Evolutionary conservation across 1,140 invertebrate genomes (phyloP).

Genomic region (Ceratitis capitata): DNA sequence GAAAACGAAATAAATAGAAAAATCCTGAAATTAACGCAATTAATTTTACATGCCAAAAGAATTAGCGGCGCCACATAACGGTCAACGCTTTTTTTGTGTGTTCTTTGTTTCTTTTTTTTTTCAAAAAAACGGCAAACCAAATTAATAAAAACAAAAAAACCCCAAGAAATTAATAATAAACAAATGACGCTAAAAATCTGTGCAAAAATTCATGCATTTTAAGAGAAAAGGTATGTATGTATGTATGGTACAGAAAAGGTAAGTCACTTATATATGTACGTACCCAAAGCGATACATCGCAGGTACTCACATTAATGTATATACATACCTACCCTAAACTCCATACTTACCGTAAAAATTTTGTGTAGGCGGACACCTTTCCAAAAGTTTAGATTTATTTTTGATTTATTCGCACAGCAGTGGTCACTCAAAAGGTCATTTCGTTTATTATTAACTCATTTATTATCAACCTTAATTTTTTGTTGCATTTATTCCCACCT

Average conservation of each 20-base stretch:
- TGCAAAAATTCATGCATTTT: neutral
- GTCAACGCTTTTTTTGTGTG: too few relatives aligned
- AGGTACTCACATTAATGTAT: neutral
- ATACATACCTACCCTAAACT: neutral
- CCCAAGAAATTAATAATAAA: slow-evolving; percentile 62
- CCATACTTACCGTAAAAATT: neutral
- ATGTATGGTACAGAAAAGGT: neutral
- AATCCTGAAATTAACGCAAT: slow-evolving; percentile 57
- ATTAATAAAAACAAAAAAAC: neutral
- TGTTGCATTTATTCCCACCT: neutral
- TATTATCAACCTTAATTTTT: slow-evolving; percentile 49
- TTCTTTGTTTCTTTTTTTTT: too few relatives aligned
- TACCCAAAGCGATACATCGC: too few relatives aligned
- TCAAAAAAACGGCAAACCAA: slow-evolving; percentile 40
- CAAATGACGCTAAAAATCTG: slow-evolving; percentile 47
- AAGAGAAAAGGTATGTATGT: neutral
- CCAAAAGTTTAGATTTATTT: slow-evolving; percentile 53
- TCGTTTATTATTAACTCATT: slow-evolving; percentile 65
- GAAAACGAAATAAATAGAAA: slow-evolving; percentile 37
- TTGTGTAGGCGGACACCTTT: neutral
- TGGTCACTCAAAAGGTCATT: slow-evolving; percentile 62
- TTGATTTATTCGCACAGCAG: neutral
- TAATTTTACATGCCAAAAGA: slow-evolving; percentile 51
- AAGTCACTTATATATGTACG: neutral
- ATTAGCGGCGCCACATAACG: slow-evolving; percentile 11